Base-by-base conservation (phyloP, 37 sponge, comb jelly and placozoan species). In the Haliclona indistincta region DNA sequence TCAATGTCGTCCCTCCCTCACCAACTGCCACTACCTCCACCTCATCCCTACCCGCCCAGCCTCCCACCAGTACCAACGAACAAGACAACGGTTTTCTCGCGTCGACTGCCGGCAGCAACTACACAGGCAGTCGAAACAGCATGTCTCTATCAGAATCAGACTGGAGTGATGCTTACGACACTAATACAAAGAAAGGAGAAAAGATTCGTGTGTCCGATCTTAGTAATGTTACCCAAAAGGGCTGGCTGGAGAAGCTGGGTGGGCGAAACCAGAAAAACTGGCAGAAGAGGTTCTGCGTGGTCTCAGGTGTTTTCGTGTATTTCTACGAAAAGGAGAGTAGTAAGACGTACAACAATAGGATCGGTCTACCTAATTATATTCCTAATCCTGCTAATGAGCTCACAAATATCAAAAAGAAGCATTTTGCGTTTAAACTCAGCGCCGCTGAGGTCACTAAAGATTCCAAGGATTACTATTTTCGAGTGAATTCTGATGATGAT, bases 241-340 rank as follows among this genome's bases (percentile, higher is more conserved):
- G 96, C 35, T 29, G 5, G n/a, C 51, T 95, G 42, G 96, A 95
- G 83, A 95, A 95, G 56, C 80, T 95, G 23, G 96, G 96, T 8
- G 96, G 96, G 0, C 76, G 60, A 65, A 83, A 68, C 53, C 85
- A 78, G 29, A 84, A 81, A 36, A 81, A 58, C 0, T 95, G 96
- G 96, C 96, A 95, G 72, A 83, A 78, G 54, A 74, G 96, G 0
- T 83, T 69, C 64, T 95, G 96, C 42, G 80, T 91, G 1, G 76
- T 91, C 20, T 39, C 87, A 23, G 89, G 74, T 10, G 22, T 81
- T 6, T 83, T 76, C 41, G 75, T 95, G 77, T 95, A 87, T 76
- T 95, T 95, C 80, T 95, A 81, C 40, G 88, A 91, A 56, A 87
- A 86, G 19, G 85, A 88, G 54, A 58, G 56, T 30, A 81, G 88